Evolutionary conservation across 2,888 invertebrate species (phyloP), one percentile per base, ranked within the genome.

Genomic region (Acleris laterana): DNA sequence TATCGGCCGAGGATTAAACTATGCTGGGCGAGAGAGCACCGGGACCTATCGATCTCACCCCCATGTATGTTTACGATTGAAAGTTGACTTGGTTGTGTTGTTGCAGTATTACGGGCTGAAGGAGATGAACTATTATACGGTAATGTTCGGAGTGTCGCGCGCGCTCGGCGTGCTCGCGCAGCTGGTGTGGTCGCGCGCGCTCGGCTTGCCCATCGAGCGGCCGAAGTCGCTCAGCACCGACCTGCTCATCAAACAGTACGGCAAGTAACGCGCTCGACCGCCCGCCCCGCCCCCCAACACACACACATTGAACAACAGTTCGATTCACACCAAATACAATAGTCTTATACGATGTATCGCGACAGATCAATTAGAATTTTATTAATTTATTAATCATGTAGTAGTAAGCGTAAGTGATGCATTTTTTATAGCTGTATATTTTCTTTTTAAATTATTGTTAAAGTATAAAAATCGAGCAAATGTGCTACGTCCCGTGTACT

Each of bases 61-160:
- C 9, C 9, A 32, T 32, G 25, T 25, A 32, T 32, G 32, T 32
- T 32, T 9, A 32, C 9, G 9, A 32, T 32, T 32, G 3, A 9
- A 32, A 32, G 5, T 32, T 32, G 32, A n/a, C 5, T 7, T 2
- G 25, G 32, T 16, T 25, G 5, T 25, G 5, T 32, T 57, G 59
- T 72, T 75, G 0, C 94, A 97, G 96, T 96, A 97, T 95, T 98
- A 97, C 87, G 97, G 97, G 68, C 94, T 98, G 93, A 97, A 95
- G 79, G 98, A 98, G 93, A 98, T 97, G 97, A 96, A 95, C 92
- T 98, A 97, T 94, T 98, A 98, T 95, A 98, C 98, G 20, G 98
- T 98, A 42, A 94, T 98, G 88, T 98, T 98, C 89, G 98, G 98
- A 69, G 97, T 98, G 61, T 97, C 97, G 1, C 95, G 98, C 79